Evolutionary conservation across 1,140 invertebrate genomes (phyloP).

Genomic region (Caerostris extrusa): DNA sequence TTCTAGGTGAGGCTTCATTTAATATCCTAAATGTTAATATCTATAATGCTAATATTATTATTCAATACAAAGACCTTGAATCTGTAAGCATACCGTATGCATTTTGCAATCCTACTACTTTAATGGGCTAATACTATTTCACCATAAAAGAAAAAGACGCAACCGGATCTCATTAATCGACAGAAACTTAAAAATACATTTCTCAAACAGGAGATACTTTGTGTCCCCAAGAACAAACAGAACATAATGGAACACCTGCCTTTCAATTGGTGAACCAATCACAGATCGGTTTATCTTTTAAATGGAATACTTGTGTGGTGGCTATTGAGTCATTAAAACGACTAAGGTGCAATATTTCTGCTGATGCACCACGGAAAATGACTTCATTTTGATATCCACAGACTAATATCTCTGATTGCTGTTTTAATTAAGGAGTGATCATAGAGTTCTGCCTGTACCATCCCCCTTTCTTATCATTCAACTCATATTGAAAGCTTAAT

Average conservation of each 20-base stretch:
- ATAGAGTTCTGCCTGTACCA: not conserved
- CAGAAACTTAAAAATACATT: not conserved
- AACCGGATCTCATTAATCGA: too few species aligned
- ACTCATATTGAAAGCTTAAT: conserved; percentile 36
- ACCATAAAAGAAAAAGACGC: too few species aligned
- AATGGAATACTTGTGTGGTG: not conserved
- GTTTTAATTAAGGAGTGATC: conserved; percentile 33
- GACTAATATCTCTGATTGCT: conserved; percentile 25
- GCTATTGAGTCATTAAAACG: conserved; percentile 13
- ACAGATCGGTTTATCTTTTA: not conserved
- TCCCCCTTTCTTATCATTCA: conserved; percentile 3
- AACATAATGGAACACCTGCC: not conserved
- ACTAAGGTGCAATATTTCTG: conserved; percentile 18
- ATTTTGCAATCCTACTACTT: too few species aligned
- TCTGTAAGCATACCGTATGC: too few species aligned
- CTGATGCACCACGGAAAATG: not conserved
- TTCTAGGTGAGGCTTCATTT: too few species aligned
- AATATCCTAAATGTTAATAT: too few species aligned
- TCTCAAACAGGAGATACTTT: not conserved
- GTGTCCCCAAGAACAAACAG: not conserved
- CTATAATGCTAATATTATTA: too few species aligned
- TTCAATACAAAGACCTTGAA: too few species aligned
- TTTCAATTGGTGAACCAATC: not conserved
- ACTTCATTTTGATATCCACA: not conserved
- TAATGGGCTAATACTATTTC: too few species aligned